Percentiles rank a stretch among this genome's conserved stretches.
phyloP scores from a whole-genome alignment of 2,888 invertebrate species.

The Rhogogaster chlorosoma region DNA sequence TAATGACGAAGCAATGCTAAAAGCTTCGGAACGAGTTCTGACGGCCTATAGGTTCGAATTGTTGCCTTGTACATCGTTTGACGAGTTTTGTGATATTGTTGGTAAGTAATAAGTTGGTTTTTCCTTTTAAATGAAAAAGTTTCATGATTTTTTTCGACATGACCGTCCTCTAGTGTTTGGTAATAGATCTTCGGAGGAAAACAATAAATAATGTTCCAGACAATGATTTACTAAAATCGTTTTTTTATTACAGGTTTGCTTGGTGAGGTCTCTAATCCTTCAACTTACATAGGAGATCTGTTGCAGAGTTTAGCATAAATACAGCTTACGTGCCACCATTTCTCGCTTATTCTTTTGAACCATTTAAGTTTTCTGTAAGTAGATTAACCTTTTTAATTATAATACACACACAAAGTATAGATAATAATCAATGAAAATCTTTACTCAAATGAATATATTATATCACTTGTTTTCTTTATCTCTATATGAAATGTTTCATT shows the following conservation, averaged over 20 bases:
- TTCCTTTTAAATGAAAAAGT: background rate
- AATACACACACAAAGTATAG: conserved; percentile 28
- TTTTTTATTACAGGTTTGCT: conserved; percentile 81
- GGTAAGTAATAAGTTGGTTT: conserved; percentile 79
- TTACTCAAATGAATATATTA: conserved; percentile 17
- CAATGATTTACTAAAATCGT: conserved; percentile 13
- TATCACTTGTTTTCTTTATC: conserved; percentile 35
- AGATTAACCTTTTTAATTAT: conserved; percentile 41
- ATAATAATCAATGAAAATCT: conserved; percentile 31
- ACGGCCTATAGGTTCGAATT: conserved; percentile 92
- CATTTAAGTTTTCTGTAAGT: conserved; percentile 47
- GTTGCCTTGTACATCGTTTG: conserved; percentile 93
- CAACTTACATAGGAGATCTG: conserved; percentile 81
- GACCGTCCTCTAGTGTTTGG: background rate
- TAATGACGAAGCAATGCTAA: conserved; percentile 94
- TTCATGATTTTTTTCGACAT: no score
- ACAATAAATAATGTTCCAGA: background rate
- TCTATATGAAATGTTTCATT: conserved; percentile 37
- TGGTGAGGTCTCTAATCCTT: conserved; percentile 84
- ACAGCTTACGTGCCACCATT: conserved; percentile 29
- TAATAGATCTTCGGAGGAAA: background rate
- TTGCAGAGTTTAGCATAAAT: conserved; percentile 77
- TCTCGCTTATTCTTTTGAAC: conserved; percentile 31
- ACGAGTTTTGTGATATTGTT: conserved; percentile 95
- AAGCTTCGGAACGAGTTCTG: conserved; percentile 92